These are phyloP conservation scores for Syngnathus rostellatus DNA, from an alignment of 2,797 vertebrate species.

Conservation along the genomic window DNA sequence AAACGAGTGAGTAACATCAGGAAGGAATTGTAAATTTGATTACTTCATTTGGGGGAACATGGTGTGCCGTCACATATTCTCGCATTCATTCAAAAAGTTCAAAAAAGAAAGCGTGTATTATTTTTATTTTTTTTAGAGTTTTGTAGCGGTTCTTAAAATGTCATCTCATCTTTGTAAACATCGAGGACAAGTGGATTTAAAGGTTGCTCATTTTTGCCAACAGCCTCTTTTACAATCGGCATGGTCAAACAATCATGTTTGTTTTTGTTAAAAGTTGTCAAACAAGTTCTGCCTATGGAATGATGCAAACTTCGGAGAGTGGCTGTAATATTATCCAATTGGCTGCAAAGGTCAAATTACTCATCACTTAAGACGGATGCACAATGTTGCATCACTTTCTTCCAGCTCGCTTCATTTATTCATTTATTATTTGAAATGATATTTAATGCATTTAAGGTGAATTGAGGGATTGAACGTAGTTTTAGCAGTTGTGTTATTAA, in stretches of 20 bases:
- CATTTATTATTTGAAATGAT: no score
- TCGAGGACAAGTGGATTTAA: neutral
- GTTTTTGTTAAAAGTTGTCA: neutral
- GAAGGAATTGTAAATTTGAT: neutral
- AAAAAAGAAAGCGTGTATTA: neutral
- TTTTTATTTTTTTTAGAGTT: neutral
- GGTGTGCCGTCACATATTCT: neutral
- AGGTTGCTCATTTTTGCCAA: neutral
- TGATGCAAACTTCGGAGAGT: neutral
- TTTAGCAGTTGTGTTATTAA: neutral
- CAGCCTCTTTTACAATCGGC: neutral
- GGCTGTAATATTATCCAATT: neutral
- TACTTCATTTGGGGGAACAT: neutral
- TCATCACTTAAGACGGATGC: neutral
- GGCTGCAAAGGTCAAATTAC: constrained; percentile 2
- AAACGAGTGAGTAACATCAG: neutral
- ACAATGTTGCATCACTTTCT: neutral
- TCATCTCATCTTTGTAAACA: neutral
- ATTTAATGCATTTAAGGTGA: neutral
- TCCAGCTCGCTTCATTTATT: neutral
- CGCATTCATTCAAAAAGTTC: neutral
- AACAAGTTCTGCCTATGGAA: neutral
- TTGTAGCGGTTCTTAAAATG: neutral
- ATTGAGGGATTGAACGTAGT: neutral
- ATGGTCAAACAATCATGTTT: neutral